These are phyloP conservation scores for Bujurquina vittata DNA, from an alignment of 2,113 vertebrate species.

Conservation along the genomic window DNA sequence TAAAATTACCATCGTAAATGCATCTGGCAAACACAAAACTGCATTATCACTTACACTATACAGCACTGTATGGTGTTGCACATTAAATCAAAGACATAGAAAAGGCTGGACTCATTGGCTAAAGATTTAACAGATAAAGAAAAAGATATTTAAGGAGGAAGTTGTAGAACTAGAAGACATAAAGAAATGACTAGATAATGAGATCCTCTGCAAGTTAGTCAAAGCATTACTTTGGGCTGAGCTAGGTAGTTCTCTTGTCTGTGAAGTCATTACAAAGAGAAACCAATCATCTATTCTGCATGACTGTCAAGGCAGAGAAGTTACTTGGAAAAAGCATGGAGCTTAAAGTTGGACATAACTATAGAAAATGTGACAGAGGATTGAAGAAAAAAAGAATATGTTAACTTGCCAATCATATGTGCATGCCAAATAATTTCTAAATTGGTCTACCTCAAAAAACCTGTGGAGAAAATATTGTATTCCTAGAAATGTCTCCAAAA, in stretches of 20 bases:
- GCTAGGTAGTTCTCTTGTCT: slow-evolving; percentile 7
- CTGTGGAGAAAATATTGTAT: not conserved
- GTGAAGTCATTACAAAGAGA: slow-evolving; percentile 17
- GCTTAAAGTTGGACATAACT: slow-evolving; percentile 24
- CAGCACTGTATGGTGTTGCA: not conserved
- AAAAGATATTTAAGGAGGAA: not conserved
- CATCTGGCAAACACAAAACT: not conserved
- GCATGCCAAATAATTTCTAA: not conserved
- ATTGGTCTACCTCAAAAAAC: not conserved
- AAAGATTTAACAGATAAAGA: not conserved
- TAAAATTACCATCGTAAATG: not conserved
- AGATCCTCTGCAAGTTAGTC: not conserved
- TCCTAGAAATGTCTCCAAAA: not conserved
- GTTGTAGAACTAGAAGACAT: not conserved
- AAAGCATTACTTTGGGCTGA: slow-evolving; percentile 16
- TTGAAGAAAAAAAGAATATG: not conserved
- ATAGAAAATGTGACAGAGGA: not conserved
- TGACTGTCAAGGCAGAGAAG: not conserved
- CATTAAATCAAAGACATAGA: not conserved
- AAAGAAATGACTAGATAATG: not conserved
- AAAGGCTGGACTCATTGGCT: not conserved
- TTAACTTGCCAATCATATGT: not conserved
- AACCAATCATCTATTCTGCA: slow-evolving; percentile 4
- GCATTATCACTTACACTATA: not conserved
- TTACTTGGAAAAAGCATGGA: slow-evolving; percentile 6